These are phyloP conservation scores for Himalopsyche anomala DNA, from an alignment of 2,888 invertebrate species.

Conservation along the genomic window DNA sequence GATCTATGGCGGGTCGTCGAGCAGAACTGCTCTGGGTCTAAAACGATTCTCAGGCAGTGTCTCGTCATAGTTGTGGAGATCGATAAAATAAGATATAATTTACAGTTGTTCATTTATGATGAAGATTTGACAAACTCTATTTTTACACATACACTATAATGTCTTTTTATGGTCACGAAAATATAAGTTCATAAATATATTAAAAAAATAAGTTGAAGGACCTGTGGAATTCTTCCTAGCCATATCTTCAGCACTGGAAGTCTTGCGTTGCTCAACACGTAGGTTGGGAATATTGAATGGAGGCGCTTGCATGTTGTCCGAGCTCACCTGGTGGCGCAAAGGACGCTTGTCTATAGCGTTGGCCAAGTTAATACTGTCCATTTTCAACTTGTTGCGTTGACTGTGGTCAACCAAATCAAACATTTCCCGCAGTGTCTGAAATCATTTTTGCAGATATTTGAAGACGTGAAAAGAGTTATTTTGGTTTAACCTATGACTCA, in stretches of 20 bases:
- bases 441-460: not conserved
- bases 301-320: constrained; percentile 90
- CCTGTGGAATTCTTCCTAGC: constrained; percentile 90
- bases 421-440: constrained; percentile 92
- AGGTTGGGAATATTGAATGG: constrained; percentile 93
- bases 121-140: no score
- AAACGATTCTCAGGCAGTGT: no score
- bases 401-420: constrained; percentile 91
- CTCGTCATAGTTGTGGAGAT: no score
- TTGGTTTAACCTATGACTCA: no score
- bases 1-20: no score
- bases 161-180: no score
- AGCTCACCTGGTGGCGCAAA: constrained; percentile 88
- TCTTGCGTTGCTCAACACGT: constrained; percentile 90
- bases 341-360: constrained; percentile 86
- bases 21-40: no score
- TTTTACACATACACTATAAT: no score
- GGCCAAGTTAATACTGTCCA: constrained; percentile 83
- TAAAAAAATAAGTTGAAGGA: constrained; percentile 67
- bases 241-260: constrained; percentile 94
- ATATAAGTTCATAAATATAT: no score
- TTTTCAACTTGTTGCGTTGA: constrained; percentile 91
- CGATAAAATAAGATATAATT: no score
- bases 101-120: no score
- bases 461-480: no score